Base-by-base conservation (phyloP, 2,113 vertebrate species). In the Ceyx melanurus region DNA sequence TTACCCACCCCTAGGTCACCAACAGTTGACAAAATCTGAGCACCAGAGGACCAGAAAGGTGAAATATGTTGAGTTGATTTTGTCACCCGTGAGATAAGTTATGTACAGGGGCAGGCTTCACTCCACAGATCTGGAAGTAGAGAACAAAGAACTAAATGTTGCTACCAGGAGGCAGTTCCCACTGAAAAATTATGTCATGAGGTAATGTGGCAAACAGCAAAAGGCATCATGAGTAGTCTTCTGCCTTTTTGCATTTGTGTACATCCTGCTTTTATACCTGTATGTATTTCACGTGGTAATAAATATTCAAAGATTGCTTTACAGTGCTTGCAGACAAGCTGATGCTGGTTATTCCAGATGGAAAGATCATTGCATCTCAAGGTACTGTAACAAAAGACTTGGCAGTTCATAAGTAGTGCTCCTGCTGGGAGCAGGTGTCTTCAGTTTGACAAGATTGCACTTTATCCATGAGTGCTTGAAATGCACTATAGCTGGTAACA, bases 381-480 rank as follows among this genome's bases (percentile, higher is more conserved):
- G 97, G 94, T 92, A 90, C 51, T 88, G 67, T 93, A 97, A 97
- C 97, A 96, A 97, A 97, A 97, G 96, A 95, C 89, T 96, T 97
- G 97, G 97, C 97, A 97, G 96, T 95, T 96, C 83, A 91, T 91
- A 95, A 97, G 97, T 56, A 92, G 79, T 54, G 72, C 37, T 93
- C 96, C 96, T 97, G 96, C 95, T 94, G 95, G 91, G 97, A 97
- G 96, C 97, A 98, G 97, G 97, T 98, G 97, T 97, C 97, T 97
- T 93, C 90, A 58, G 80, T 96, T 96, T 97, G 97, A 98, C 88
- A 92, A 95, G 96, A 95, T 82, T 94, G 90, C 89, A 94, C 97
- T 98, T 97, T 95, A 93, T 97, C 94, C 85, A 29, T 67, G 94
- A 95, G 92, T 82, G 65, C 91, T 95, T 95, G 95, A 97, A 97